Evolutionary conservation across 2,888 invertebrate species (phyloP).

Genomic region (Acanthosoma haemorrhoidale): DNA sequence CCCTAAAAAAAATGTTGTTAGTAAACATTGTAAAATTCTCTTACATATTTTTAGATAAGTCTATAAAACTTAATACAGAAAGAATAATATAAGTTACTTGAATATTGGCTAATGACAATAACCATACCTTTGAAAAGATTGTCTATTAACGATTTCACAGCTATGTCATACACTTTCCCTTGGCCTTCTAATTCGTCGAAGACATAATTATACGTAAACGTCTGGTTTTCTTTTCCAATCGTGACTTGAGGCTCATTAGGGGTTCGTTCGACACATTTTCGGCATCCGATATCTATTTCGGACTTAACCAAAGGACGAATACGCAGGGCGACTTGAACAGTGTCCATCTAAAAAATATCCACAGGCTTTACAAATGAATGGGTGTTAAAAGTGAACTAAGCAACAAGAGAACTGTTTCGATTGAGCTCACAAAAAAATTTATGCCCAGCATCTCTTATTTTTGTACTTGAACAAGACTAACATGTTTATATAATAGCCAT

Average conservation of each 20-base stretch:
- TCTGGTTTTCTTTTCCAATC: constrained; percentile 53
- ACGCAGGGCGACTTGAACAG: constrained; percentile 74
- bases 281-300: constrained; percentile 70
- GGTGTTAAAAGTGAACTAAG: no score
- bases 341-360: constrained; percentile 46
- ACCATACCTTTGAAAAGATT: constrained; percentile 70
- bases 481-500: no score
- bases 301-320: constrained; percentile 71
- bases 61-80: no score
- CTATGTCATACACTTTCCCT: constrained; percentile 64
- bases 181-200: constrained; percentile 67
- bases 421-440: no score
- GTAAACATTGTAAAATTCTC: not conserved
- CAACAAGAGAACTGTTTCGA: no score
- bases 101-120: no score
- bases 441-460: no score
- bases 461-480: no score
- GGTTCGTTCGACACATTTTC: constrained; percentile 63
- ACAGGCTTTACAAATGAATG: no score
- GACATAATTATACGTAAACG: constrained; percentile 80
- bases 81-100: no score
- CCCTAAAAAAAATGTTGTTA: constrained; percentile 51
- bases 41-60: no score
- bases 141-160: constrained; percentile 64
- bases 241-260: constrained; percentile 62